Evolutionary conservation across 2,797 vertebrate genomes (phyloP).

Genomic region (Gila robusta): DNA sequence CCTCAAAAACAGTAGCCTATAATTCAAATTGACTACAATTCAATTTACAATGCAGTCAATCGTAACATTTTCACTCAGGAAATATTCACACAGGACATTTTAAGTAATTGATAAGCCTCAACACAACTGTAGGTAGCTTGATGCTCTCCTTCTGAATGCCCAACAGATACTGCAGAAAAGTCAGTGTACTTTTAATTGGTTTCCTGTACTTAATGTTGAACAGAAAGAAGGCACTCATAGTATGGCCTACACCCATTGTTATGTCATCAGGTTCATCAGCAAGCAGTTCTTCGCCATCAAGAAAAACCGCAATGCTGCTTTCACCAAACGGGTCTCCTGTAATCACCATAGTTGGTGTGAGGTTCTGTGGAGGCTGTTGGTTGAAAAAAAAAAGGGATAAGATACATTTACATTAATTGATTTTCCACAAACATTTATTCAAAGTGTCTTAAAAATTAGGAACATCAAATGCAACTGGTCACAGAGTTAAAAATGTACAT

Average conservation of each 20-base stretch:
- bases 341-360: neutral
- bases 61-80: neutral
- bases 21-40: neutral
- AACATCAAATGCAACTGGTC: no score
- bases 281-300: neutral
- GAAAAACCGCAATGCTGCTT: neutral
- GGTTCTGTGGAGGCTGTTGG: neutral
- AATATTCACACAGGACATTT: no score
- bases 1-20: neutral
- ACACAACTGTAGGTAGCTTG: no score
- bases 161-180: neutral
- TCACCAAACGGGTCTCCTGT: neutral
- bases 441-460: no score
- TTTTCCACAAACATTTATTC: no score
- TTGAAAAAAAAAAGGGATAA: neutral
- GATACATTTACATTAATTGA: neutral
- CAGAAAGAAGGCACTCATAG: neutral
- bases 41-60: neutral
- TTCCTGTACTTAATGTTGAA: neutral
- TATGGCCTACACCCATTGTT: neutral
- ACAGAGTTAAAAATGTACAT: no score
- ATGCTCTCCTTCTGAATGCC: neutral
- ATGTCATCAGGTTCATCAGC: neutral
- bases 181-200: neutral
- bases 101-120: no score